Evolutionary conservation across 2,113 vertebrate genomes (phyloP).

Genomic region (Fukomys damarensis): DNA sequence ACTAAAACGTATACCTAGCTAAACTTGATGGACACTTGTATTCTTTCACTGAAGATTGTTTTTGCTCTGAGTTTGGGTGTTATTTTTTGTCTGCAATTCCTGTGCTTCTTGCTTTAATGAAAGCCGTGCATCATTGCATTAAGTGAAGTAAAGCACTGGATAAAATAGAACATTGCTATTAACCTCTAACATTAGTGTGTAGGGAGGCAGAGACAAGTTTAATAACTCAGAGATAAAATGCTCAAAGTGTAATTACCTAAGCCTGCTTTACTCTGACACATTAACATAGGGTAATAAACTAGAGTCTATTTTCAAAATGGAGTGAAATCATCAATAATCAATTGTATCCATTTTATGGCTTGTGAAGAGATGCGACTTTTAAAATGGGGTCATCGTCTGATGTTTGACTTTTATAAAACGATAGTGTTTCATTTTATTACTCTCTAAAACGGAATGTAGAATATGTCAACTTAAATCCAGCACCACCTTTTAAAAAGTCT

Average conservation of each 20-base stretch:
- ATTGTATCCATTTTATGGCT: constrained; percentile 66
- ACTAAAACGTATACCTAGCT: constrained; percentile 31
- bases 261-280: constrained; percentile 63
- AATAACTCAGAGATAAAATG: constrained; percentile 75
- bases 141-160: constrained; percentile 74
- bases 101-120: constrained; percentile 62
- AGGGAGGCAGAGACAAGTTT: constrained; percentile 75
- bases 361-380: constrained; percentile 57
- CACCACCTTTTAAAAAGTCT: background rate
- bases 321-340: constrained; percentile 69
- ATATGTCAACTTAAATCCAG: constrained; percentile 23
- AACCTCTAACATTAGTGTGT: constrained; percentile 77
- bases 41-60: constrained; percentile 63
- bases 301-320: constrained; percentile 62
- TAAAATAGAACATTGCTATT: constrained; percentile 78
- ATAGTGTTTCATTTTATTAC: constrained; percentile 38
- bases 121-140: constrained; percentile 73
- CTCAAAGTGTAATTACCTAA: constrained; percentile 75
- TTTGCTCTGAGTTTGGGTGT: constrained; percentile 61
- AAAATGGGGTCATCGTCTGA: constrained; percentile 46
- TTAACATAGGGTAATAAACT: constrained; percentile 70
- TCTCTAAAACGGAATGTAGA: constrained; percentile 52
- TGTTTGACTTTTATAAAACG: constrained; percentile 62
- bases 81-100: constrained; percentile 65
- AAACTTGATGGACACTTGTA: constrained; percentile 53